A percentile compares a stretch with the other conserved stretches of the same genome.
These are phyloP conservation scores for Semicossyphus pulcher DNA, from an alignment of 2,113 vertebrate species.

Conservation along the genomic window DNA sequence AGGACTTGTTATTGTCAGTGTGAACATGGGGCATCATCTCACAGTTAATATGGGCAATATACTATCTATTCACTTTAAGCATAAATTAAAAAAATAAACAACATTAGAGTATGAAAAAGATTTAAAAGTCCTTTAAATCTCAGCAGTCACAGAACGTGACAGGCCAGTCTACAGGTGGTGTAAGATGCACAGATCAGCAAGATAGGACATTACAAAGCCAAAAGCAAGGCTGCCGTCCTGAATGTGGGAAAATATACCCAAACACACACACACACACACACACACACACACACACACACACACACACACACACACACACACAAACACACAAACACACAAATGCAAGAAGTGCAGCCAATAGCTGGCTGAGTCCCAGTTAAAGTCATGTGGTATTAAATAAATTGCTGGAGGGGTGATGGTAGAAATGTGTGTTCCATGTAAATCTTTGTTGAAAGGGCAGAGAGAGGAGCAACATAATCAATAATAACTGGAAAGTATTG, in stretches of 20 bases:
- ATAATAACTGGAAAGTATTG: slow-evolving; percentile 54
- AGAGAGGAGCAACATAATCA: slow-evolving; percentile 43
- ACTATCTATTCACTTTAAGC: too few relatives aligned
- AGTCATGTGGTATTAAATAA: slow-evolving; percentile 33
- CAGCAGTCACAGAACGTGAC: slow-evolving; percentile 56
- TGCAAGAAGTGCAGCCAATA: slow-evolving; percentile 21
- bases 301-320: too few relatives aligned
- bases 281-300: too few relatives aligned
- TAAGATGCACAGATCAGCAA: slow-evolving; percentile 52
- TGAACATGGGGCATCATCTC: slow-evolving; percentile 36
- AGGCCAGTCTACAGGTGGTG: slow-evolving; percentile 63
- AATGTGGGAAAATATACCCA: slow-evolving; percentile 15
- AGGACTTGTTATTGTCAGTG: slow-evolving; percentile 37
- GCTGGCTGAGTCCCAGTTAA: slow-evolving; percentile 28
- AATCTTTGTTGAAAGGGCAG: slow-evolving; percentile 42
- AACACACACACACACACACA: slow-evolving; percentile 4
- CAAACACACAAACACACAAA: too few relatives aligned
- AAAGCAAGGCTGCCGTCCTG: slow-evolving; percentile 45
- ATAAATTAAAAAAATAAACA: too few relatives aligned
- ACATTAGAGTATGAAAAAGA: too few relatives aligned
- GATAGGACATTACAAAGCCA: slow-evolving; percentile 50
- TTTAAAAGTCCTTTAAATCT: too few relatives aligned
- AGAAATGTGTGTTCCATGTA: slow-evolving; percentile 34
- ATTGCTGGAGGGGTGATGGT: slow-evolving; percentile 25
- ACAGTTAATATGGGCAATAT: slow-evolving; percentile 6